Conservation (phyloP, 2,888 invertebrate species). For the Galerucella pusilla region DNA sequence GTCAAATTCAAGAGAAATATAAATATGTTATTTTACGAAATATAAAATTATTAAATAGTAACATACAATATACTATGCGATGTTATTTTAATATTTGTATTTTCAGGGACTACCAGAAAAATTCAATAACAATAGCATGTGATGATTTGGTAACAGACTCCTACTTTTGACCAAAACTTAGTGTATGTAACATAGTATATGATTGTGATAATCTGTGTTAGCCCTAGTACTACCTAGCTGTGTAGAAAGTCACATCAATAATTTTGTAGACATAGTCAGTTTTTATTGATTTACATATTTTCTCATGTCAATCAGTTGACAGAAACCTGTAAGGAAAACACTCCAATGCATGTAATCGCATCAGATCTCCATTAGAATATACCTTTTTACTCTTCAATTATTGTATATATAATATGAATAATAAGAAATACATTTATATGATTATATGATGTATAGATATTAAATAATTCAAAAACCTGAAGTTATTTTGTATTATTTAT, state of each 20-base stretch:
- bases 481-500: neutral
- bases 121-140: neutral
- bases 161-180: conserved; percentile 40
- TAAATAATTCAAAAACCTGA: conserved; percentile 19
- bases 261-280: conserved; percentile 35
- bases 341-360: conserved; percentile 56
- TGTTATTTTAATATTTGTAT: neutral
- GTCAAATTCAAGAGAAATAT: neutral
- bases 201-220: conserved; percentile 48
- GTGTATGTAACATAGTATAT: conserved; percentile 42
- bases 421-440: conserved; percentile 34
- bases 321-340: conserved; percentile 58
- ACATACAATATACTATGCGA: neutral
- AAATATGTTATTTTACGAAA: neutral
- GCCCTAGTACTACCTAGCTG: conserved; percentile 27
- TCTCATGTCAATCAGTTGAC: conserved; percentile 37
- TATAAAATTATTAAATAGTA: neutral
- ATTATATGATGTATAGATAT: conserved; percentile 37
- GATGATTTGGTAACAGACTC: conserved; percentile 1
- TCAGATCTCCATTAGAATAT: conserved; percentile 45
- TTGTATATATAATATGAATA: conserved; percentile 39
- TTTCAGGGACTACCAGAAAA: too few species aligned
- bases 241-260: conserved; percentile 23
- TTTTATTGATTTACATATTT: conserved; percentile 38
- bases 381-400: conserved; percentile 46